These are phyloP conservation scores for Synanthedon tipuliformis DNA, from an alignment of 2,888 invertebrate species.

Conservation along the genomic window DNA sequence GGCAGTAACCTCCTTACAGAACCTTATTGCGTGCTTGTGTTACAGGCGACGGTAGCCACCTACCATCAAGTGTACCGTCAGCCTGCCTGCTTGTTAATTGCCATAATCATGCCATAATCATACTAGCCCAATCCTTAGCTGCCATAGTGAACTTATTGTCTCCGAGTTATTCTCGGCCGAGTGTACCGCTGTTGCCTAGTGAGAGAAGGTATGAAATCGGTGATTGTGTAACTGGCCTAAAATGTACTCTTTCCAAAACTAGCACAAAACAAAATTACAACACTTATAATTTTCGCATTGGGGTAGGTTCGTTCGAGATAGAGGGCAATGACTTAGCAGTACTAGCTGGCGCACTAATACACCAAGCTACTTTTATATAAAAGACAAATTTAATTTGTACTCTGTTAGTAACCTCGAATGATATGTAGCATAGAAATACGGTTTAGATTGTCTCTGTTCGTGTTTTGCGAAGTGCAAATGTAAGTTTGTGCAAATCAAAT, in stretches of 20 bases:
- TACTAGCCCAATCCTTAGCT: too few species aligned
- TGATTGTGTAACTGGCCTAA: background rate
- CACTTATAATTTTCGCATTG: conserved; percentile 48
- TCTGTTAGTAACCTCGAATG: background rate
- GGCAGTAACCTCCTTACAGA: too few species aligned
- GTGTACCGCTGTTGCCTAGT: too few species aligned
- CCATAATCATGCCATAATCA: too few species aligned
- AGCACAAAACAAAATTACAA: conserved; percentile 19
- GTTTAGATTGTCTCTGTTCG: background rate
- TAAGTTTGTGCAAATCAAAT: conserved; percentile 39
- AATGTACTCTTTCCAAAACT: conserved; percentile 1
- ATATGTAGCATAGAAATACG: background rate
- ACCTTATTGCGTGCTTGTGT: too few species aligned
- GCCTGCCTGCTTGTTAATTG: too few species aligned
- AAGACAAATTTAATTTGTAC: background rate
- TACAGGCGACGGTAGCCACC: too few species aligned
- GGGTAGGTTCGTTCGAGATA: conserved; percentile 53
- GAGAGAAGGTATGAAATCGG: background rate
- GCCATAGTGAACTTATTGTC: too few species aligned
- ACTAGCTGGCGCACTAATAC: conserved; percentile 19
- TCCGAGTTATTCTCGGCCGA: too few species aligned
- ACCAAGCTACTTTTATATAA: conserved; percentile 19
- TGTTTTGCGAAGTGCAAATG: conserved; percentile 10
- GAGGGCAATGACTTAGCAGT: conserved; percentile 51
- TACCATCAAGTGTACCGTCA: too few species aligned